Evolutionary conservation across 2,113 vertebrate species (phyloP).

Genomic region (Tragulus kanchil): DNA sequence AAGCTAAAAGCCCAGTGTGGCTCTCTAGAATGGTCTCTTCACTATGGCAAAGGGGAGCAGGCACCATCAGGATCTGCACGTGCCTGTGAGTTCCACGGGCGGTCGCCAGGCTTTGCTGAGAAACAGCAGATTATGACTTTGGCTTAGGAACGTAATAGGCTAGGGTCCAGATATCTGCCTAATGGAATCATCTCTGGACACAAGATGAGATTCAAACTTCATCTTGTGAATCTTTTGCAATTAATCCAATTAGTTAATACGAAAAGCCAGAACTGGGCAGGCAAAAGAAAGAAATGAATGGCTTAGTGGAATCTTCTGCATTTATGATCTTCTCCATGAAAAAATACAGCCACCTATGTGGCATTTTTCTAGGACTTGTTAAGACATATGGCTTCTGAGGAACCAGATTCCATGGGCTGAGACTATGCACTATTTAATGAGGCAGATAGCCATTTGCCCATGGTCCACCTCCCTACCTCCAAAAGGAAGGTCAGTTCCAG

Average conservation of each 20-base stretch:
- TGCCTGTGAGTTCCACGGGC: background rate
- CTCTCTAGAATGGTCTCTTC: constrained; percentile 53
- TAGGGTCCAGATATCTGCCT: constrained; percentile 37
- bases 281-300: constrained; percentile 41
- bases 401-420: constrained; percentile 18
- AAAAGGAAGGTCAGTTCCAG: constrained; percentile 69
- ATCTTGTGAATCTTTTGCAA: constrained; percentile 34
- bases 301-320: constrained; percentile 11
- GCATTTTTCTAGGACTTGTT: background rate
- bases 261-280: constrained; percentile 45
- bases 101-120: constrained; percentile 55
- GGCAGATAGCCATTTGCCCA: background rate
- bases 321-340: constrained; percentile 47
- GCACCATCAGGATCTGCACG: background rate
- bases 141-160: constrained; percentile 25
- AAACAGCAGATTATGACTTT: constrained; percentile 56
- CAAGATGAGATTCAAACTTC: constrained; percentile 21
- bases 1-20: constrained; percentile 27
- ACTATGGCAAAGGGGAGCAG: background rate
- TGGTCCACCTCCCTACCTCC: constrained; percentile 37
- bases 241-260: constrained; percentile 47
- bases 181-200: constrained; percentile 51
- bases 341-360: background rate
- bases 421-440: constrained; percentile 2
- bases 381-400: background rate